phyloP scores from a whole-genome alignment of 2,797 vertebrate genomes.

The Sebastes itinus region DNA sequence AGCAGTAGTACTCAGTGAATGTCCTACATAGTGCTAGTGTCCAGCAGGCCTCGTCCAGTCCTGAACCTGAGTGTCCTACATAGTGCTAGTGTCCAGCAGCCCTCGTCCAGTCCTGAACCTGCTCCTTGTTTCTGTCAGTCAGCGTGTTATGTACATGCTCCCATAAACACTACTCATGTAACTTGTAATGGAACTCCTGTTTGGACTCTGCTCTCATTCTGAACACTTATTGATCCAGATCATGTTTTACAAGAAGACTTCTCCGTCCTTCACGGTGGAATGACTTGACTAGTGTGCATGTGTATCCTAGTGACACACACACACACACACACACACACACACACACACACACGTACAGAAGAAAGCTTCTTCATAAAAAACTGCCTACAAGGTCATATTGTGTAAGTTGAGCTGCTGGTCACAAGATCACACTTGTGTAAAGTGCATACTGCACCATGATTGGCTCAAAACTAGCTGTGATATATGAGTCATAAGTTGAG shows the following conservation, averaged over 20 bases:
- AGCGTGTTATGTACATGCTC: neutral
- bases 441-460: neutral
- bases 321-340: too few relatives aligned
- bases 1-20: neutral
- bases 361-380: neutral
- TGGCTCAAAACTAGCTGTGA: neutral
- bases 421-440: neutral
- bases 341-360: too few relatives aligned
- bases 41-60: neutral
- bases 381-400: neutral
- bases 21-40: neutral
- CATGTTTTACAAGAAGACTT: neutral
- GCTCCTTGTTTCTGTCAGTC: neutral
- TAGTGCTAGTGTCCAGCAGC: neutral
- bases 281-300: neutral
- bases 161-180: neutral
- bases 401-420: neutral
- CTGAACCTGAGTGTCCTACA: neutral
- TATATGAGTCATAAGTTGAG: neutral
- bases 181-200: neutral
- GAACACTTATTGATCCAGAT: neutral
- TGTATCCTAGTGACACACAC: too few relatives aligned
- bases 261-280: neutral
- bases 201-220: slow-evolving; percentile 5
- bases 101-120: neutral